These are phyloP conservation scores for Pantelozetes paolii DNA, from an alignment of 2,888 invertebrate species.

Conservation along the genomic window DNA sequence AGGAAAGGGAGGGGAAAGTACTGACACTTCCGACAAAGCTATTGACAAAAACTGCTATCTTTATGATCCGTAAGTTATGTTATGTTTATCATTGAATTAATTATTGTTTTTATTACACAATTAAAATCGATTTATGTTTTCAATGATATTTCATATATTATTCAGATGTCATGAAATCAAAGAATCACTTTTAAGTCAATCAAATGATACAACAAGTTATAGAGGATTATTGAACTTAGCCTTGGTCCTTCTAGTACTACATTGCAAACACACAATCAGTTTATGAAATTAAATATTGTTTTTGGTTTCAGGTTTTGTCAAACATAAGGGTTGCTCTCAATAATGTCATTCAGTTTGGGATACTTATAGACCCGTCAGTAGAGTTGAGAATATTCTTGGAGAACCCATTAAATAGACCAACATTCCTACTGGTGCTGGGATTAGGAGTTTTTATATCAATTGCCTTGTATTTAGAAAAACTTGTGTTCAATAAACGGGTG, in stretches of 20 bases:
- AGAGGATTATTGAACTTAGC: conserved; percentile 58
- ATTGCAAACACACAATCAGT: neutral
- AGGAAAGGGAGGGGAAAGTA: too few relatives aligned
- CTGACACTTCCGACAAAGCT: too few relatives aligned
- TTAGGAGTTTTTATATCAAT: conserved; percentile 72
- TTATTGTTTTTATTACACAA: neutral
- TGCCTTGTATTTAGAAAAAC: conserved; percentile 76
- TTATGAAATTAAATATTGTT: too few relatives aligned
- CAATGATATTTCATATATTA: neutral
- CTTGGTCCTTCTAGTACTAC: conserved; percentile 56
- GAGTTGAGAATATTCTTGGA: conserved; percentile 75
- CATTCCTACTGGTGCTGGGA: conserved; percentile 55
- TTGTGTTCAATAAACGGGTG: conserved; percentile 50
- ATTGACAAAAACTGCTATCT: too few relatives aligned
- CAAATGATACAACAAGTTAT: conserved; percentile 60
- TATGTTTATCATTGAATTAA: too few relatives aligned
- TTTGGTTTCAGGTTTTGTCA: conserved; percentile 66
- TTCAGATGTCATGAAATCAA: conserved; percentile 58
- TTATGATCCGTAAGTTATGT: too few relatives aligned
- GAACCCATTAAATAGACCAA: conserved; percentile 60
- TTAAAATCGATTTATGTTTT: neutral
- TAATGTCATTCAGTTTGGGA: conserved; percentile 96
- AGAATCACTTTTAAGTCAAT: conserved; percentile 93
- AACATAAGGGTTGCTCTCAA: conserved; percentile 74
- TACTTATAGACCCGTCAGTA: conserved; percentile 85